Conservation (phyloP, 2,797 vertebrate genomes). For the Parotocinclus haroldoi region DNA sequence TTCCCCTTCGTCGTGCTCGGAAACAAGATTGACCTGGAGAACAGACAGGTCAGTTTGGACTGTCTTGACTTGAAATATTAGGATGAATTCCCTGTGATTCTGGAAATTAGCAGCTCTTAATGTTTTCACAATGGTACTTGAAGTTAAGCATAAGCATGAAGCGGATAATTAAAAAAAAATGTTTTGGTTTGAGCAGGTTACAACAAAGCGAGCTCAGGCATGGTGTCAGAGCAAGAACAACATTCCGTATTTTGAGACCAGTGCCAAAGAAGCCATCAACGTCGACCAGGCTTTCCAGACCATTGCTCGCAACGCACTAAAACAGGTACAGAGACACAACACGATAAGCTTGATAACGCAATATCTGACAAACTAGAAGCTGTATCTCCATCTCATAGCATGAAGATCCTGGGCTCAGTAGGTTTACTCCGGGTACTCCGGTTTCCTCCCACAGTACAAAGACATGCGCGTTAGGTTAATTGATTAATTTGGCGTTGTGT, state of each 20-base stretch:
- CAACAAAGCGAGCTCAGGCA: slow-evolving; percentile 57
- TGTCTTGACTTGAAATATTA: too few relatives aligned
- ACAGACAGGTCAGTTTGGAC: slow-evolving; percentile 50
- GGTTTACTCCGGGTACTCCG: too few relatives aligned
- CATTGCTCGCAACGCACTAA: slow-evolving; percentile 57
- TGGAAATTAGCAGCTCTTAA: neutral
- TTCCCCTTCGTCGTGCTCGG: slow-evolving; percentile 59
- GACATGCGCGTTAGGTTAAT: too few relatives aligned
- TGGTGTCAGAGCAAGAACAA: slow-evolving; percentile 60
- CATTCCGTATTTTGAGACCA: slow-evolving; percentile 61
- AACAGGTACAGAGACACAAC: slow-evolving; percentile 46
- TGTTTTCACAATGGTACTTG: too few relatives aligned
- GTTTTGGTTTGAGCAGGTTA: slow-evolving; percentile 43
- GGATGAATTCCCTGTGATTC: neutral
- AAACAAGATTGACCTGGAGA: slow-evolving; percentile 60
- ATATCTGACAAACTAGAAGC: too few relatives aligned
- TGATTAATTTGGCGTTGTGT: too few relatives aligned
- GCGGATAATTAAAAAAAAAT: neutral
- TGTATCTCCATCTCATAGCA: too few relatives aligned
- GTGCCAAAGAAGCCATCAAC: slow-evolving; percentile 60
- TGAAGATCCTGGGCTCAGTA: too few relatives aligned
- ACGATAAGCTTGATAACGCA: too few relatives aligned
- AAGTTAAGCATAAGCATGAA: neutral
- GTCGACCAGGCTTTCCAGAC: slow-evolving; percentile 61
- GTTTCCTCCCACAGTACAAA: too few relatives aligned